A percentile compares a stretch with the other conserved stretches of the same genome.
These are phyloP conservation scores for Lomographa bimaculata DNA, from an alignment of 2,888 invertebrate species.

Conservation along the genomic window DNA sequence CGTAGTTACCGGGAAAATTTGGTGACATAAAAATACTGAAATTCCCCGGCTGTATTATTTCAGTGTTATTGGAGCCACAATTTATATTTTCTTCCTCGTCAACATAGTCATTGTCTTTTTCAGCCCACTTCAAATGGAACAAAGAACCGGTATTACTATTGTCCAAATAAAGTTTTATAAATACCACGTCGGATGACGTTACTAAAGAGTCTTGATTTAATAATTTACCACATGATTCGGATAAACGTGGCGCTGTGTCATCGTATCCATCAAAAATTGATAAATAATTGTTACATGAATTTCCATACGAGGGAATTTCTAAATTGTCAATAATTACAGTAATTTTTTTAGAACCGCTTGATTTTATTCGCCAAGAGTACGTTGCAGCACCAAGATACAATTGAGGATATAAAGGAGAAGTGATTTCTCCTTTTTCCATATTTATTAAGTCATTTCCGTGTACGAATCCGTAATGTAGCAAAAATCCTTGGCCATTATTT, in stretches of 20 bases:
- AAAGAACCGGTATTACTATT: slow-evolving; percentile 67
- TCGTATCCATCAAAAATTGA: slow-evolving; percentile 90
- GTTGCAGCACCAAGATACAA: slow-evolving; percentile 64
- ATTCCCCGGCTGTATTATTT: slow-evolving; percentile 43
- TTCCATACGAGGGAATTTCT: slow-evolving; percentile 55
- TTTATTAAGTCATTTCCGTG: slow-evolving; percentile 88
- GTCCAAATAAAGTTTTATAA: slow-evolving; percentile 77
- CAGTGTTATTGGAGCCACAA: slow-evolving; percentile 64
- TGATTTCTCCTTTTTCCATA: slow-evolving; percentile 84
- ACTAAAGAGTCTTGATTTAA: slow-evolving; percentile 43
- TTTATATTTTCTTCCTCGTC: slow-evolving; percentile 41
- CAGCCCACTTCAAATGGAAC: slow-evolving; percentile 61
- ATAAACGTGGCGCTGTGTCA: slow-evolving; percentile 82
- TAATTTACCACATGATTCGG: slow-evolving; percentile 80
- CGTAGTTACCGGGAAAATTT: slow-evolving; percentile 89
- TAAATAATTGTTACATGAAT: slow-evolving; percentile 58
- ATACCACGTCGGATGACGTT: slow-evolving; percentile 86
- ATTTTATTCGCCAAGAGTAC: slow-evolving; percentile 89
- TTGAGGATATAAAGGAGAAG: slow-evolving; percentile 91
- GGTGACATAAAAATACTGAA: slow-evolving; percentile 85
- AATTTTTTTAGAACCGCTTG: slow-evolving; percentile 44
- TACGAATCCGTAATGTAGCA: slow-evolving; percentile 87
- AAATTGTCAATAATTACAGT: slow-evolving; percentile 48
- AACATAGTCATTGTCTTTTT: slow-evolving; percentile 25
- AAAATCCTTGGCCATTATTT: slow-evolving; percentile 87